Conservation (phyloP, 2,888 invertebrate species). For the Apotomis capreana region DNA sequence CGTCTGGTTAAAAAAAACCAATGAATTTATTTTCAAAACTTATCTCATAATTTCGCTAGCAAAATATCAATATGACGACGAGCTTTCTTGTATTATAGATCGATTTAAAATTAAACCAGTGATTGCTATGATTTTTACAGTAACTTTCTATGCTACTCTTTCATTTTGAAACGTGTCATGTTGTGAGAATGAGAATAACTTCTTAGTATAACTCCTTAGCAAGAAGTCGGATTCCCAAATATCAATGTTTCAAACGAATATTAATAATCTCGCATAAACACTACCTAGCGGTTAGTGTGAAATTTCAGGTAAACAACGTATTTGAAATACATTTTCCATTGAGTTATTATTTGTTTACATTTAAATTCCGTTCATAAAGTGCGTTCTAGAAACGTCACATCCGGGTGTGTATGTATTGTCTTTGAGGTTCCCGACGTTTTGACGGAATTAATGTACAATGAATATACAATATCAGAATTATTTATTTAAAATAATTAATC, state of each 20-base stretch:
- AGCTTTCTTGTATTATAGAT: neutral
- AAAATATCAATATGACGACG: neutral
- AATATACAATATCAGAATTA: no score
- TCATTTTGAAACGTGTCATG: neutral
- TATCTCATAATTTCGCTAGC: neutral
- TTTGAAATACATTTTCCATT: conserved; percentile 37
- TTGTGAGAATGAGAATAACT: neutral
- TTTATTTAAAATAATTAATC: no score
- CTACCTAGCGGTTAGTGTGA: conserved; percentile 24
- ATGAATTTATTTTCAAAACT: no score
- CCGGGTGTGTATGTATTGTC: conserved; percentile 13
- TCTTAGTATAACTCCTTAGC: neutral
- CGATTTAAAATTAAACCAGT: neutral
- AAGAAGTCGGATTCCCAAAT: conserved; percentile 1
- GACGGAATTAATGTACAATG: neutral
- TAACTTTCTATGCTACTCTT: no score
- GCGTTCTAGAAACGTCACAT: conserved; percentile 28
- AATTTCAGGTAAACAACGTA: conserved; percentile 40
- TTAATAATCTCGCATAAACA: conserved; percentile 26
- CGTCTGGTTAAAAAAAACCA: no score
- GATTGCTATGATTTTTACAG: neutral
- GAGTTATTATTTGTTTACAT: conserved; percentile 41
- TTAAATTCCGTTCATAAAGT: conserved; percentile 37
- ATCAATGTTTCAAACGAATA: neutral
- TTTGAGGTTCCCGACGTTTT: conserved; percentile 6